Conservation (phyloP, 1,140 invertebrate species). For the Nasonia giraulti region DNA sequence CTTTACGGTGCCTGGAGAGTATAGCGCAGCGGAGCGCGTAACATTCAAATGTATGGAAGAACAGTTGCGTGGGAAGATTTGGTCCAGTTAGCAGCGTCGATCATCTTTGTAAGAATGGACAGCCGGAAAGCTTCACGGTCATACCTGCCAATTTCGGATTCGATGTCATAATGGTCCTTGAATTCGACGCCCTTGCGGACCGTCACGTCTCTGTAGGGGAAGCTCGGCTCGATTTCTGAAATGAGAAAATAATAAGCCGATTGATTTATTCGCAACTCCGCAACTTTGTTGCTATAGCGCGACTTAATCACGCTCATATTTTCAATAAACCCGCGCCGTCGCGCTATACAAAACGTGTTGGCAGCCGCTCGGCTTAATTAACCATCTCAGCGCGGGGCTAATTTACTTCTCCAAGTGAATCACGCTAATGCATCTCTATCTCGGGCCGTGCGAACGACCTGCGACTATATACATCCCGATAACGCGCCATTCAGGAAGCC, state of each 20-base stretch:
- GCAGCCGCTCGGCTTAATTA: not conserved
- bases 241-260: conserved; percentile 62
- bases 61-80: no score
- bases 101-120: no score
- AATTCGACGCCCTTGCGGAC: conserved; percentile 86
- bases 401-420: conserved; percentile 22
- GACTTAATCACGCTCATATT: conserved; percentile 13
- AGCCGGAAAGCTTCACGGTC: conserved; percentile 46
- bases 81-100: no score
- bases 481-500: no score
- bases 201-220: conserved; percentile 87
- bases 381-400: not conserved
- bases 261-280: not conserved
- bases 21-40: no score
- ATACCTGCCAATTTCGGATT: conserved; percentile 87
- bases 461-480: no score
- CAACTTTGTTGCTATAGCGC: not conserved
- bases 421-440: not conserved
- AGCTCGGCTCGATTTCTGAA: conserved; percentile 88
- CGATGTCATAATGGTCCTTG: conserved; percentile 86
- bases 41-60: no score
- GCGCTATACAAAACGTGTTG: not conserved
- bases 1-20: no score
- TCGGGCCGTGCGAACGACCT: not conserved
- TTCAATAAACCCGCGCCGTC: not conserved